Evolutionary conservation across 2,113 vertebrate genomes (phyloP), one percentile per base, ranked within the genome.

Genomic region (Lophius piscatorius): DNA sequence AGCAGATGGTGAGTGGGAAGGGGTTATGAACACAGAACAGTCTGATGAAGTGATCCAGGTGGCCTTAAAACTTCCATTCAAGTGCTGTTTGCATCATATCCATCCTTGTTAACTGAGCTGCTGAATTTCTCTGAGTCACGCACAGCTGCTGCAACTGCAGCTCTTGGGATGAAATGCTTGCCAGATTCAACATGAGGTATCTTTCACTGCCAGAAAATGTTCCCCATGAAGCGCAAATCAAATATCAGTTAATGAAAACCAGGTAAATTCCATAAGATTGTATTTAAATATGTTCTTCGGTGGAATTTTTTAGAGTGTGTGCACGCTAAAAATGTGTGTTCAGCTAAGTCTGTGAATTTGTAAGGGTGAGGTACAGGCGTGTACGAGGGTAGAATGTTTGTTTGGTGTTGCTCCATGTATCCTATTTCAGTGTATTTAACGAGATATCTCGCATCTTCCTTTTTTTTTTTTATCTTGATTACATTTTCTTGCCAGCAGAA

Each of bases 391-490:
- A 8, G 16, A n/a, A 13, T 17, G 50, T 66, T 65, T 73, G 64
- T 71, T 66, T 22, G 35, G 17, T 31, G 74, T 67, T 58, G 42
- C 79, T 74, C 58, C 70, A 54, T 82, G 86, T 83, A 81, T 87
- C 80, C 79, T 84, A 72, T 86, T 78, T 79, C 69, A 61, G 70
- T 69, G 73, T 85, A 78, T 86, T 88, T 88, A 88, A 81, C 59
- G 57, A 87, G 79, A 79, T 78, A 85, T 82, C 79, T 79, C 74
- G 63, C 74, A 73, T 66, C 70, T 63, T 61, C 44, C 48, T 41
- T 41, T 73, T 69, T 31, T 71, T 68, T 77, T 61, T 78, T 69
- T 61, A 69, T 83, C 71, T 82, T 74, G 66, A 78, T 83, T 76
- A 82, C 71, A 74, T 83, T 80, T n/a, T 75, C 79, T 78, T 78